Base-by-base conservation (phyloP, 92 coral and sea anemone species). In the Paramuricea clavata region DNA sequence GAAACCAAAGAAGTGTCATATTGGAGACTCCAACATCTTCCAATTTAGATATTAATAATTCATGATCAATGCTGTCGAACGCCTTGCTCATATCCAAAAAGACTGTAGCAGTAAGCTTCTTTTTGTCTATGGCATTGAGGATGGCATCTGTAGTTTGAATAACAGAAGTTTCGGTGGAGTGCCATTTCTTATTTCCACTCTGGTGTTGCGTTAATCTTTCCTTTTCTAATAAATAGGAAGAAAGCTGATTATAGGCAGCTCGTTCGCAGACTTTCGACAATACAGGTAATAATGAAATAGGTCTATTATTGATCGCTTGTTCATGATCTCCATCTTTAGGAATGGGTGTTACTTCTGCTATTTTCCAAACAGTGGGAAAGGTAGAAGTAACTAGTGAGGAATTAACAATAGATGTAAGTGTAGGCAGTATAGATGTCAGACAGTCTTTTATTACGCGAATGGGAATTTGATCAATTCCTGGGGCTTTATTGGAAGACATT, bases 1-100 rank as follows among this genome's bases (percentile, higher is more conserved):
- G 35, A 60, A 87, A 79, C 91, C 91, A 80, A 67, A 33, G 30
- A 28, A 56, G 42, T 72, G 77, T 9, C 22, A 52, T 16, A 33
- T 49, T 10, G 47, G 89, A 86, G 68, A 47, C 65, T n/a, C 89
- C 86, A 54, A 80, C 35, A 41, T 50, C 73, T 65, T 69, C 41
- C 68, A 79, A 23, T 79, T 87, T 67, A 25, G 41, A 27, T 17
- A 69, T 9, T 34, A 69, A n/a, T 22, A 27, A 17, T 28, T 4
- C 25, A 41, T 72, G 78, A 42, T 35, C 36, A 5, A 12, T 72
- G 25, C 56, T 42, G 22, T 36, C 31, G 35, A 42, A 72, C 32
- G 33, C 78, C 22, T 72, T 72, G 78, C 30, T 17, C 27, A 41
- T 12, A 23, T 72, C 78, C 35, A 72, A 27, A 2, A 72, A 41